phyloP scores from a whole-genome alignment of 2,113 vertebrate species.

The Melanerpes aurifrons region DNA sequence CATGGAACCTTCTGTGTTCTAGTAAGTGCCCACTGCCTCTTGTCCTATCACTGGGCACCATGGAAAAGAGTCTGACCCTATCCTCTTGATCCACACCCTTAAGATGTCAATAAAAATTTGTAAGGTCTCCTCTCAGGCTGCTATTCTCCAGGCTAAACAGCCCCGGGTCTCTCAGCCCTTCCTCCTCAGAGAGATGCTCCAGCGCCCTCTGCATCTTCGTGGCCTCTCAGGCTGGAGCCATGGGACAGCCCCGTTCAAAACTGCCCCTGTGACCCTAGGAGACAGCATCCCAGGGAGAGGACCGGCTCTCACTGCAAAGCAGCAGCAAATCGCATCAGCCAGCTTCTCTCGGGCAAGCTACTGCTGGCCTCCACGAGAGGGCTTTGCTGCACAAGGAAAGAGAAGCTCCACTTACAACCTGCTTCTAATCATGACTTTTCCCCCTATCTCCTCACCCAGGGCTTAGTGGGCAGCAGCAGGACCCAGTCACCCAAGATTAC shows the following conservation, averaged over 20 bases:
- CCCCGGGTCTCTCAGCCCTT: no score
- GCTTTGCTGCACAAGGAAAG: constrained; percentile 63
- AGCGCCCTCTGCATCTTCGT: no score
- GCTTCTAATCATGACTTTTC: background rate
- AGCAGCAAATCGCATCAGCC: background rate
- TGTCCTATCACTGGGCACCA: no score
- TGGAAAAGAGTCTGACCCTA: no score
- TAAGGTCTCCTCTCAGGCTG: no score
- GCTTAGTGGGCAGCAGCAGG: background rate
- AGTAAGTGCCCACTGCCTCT: no score
- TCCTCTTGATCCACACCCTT: no score
- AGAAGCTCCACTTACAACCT: background rate
- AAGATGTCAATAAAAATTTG: no score
- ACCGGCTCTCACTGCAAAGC: background rate
- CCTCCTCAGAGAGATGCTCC: no score
- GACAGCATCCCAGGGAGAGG: background rate
- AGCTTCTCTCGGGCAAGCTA: background rate
- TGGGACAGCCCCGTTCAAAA: background rate
- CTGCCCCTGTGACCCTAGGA: background rate
- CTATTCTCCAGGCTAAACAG: no score
- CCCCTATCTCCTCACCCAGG: background rate
- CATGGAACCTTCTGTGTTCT: no score
- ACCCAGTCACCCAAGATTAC: background rate
- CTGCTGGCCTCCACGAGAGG: constrained; percentile 61
- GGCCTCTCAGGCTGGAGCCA: background rate